These are phyloP conservation scores for Perizoma affinitatum DNA, from an alignment of 2,888 invertebrate species.

Conservation along the genomic window DNA sequence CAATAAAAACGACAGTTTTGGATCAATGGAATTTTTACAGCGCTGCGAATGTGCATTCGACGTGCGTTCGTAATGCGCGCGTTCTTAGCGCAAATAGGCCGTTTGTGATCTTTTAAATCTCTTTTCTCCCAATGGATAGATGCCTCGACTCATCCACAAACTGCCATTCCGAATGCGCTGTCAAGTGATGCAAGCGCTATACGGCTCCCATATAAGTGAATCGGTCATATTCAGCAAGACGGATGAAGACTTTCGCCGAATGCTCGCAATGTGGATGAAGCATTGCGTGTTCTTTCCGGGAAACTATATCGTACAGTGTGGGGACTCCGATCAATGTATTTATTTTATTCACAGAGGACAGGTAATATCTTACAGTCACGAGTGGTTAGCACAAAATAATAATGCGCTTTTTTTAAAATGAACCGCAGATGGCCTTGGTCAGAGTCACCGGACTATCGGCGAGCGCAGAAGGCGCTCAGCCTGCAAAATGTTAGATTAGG, in stretches of 20 bases:
- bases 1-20: no score
- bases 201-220: slow-evolving; percentile 75
- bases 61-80: no score
- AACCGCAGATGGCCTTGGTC: no score
- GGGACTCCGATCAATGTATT: slow-evolving; percentile 82
- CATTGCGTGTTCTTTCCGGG: slow-evolving; percentile 82
- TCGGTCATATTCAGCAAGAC: slow-evolving; percentile 80
- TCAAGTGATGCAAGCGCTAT: slow-evolving; percentile 78
- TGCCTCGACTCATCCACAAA: slow-evolving; percentile 67
- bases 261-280: slow-evolving; percentile 77
- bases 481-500: no score
- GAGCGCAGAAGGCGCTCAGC: no score
- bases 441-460: no score
- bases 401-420: no score
- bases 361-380: slow-evolving; percentile 48
- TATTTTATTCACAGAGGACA: slow-evolving; percentile 84
- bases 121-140: slow-evolving; percentile 50
- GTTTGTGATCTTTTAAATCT: not conserved
- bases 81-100: no score
- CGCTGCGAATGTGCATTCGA: no score
- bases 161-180: slow-evolving; percentile 75
- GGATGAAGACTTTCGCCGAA: slow-evolving; percentile 75
- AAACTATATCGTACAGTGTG: slow-evolving; percentile 82
- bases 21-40: no score
- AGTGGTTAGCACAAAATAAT: no score